Conservation (phyloP, 2,888 invertebrate genomes). For the Philopedon plagiatum region DNA sequence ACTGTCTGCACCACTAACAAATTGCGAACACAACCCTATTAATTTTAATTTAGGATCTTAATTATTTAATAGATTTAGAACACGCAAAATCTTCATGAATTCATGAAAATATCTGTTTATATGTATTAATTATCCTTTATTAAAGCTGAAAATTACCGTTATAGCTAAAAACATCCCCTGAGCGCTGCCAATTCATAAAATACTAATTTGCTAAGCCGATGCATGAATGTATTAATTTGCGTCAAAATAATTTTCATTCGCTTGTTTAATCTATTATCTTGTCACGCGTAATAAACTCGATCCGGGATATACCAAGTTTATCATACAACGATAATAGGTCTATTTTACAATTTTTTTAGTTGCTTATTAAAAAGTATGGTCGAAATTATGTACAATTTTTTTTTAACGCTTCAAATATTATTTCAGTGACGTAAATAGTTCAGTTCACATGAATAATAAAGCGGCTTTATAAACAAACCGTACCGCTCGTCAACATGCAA, state of each 20-base stretch:
- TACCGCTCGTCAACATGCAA: too few relatives aligned
- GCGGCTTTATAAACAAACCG: too few relatives aligned
- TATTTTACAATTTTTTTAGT: too few relatives aligned
- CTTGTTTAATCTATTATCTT: constrained; percentile 20
- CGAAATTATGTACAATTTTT: too few relatives aligned
- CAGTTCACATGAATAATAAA: too few relatives aligned
- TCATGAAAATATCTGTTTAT: not conserved
- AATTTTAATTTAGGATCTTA: not conserved
- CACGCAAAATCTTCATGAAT: constrained; percentile 7
- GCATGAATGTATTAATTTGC: constrained; percentile 18
- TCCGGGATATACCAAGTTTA: too few relatives aligned
- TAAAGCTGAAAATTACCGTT: constrained; percentile 12
- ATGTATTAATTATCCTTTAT: constrained; percentile 15
- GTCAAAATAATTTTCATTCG: constrained; percentile 15
- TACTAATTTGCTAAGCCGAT: constrained; percentile 1
- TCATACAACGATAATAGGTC: too few relatives aligned
- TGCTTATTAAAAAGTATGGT: too few relatives aligned
- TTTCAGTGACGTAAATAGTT: too few relatives aligned
- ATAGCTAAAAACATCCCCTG: not conserved
- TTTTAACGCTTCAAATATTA: too few relatives aligned
- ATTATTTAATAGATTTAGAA: not conserved
- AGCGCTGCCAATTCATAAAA: constrained; percentile 17
- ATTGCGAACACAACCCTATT: too few relatives aligned
- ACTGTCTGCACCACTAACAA: too few relatives aligned
- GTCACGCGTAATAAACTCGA: constrained; percentile 6